These are phyloP conservation scores for Corapipo altera DNA, from an alignment of 2,113 vertebrate genomes.

Conservation along the genomic window DNA sequence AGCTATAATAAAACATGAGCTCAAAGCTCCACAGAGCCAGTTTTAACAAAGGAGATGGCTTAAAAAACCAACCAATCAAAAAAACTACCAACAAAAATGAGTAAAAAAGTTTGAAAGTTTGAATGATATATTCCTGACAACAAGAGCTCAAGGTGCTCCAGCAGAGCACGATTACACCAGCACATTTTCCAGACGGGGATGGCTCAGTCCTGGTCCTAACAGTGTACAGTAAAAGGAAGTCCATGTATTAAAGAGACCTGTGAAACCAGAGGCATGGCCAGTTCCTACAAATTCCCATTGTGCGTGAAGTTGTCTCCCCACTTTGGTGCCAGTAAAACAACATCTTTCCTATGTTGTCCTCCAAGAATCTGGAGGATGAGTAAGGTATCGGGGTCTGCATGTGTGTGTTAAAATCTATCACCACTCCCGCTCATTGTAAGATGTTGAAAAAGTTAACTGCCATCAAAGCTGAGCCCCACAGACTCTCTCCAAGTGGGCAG, in stretches of 20 bases:
- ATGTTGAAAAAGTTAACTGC: not conserved
- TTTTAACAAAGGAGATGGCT: not conserved
- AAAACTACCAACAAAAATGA: not conserved
- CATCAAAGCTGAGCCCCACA: not conserved
- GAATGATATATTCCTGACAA: not conserved
- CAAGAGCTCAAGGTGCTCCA: not conserved
- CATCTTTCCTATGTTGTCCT: not conserved
- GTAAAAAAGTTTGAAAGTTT: not conserved
- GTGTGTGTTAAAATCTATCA: not conserved
- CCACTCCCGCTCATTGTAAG: not conserved
- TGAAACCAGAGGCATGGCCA: not conserved
- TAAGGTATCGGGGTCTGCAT: not conserved
- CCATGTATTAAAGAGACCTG: not conserved
- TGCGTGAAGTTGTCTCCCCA: rapidly evolving
- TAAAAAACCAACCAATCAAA: not conserved
- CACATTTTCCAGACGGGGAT: not conserved
- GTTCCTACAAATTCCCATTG: not conserved
- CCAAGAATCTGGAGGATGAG: not conserved
- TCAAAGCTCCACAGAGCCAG: not conserved
- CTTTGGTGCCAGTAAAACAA: not conserved
- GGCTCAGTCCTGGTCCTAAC: not conserved
- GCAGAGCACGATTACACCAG: not conserved
- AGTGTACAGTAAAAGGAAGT: not conserved
- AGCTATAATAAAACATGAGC: not conserved
- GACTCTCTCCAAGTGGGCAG: not conserved